These are phyloP conservation scores for Drosophila lutescens DNA, from an alignment of 2,888 invertebrate genomes.

Conservation along the genomic window DNA sequence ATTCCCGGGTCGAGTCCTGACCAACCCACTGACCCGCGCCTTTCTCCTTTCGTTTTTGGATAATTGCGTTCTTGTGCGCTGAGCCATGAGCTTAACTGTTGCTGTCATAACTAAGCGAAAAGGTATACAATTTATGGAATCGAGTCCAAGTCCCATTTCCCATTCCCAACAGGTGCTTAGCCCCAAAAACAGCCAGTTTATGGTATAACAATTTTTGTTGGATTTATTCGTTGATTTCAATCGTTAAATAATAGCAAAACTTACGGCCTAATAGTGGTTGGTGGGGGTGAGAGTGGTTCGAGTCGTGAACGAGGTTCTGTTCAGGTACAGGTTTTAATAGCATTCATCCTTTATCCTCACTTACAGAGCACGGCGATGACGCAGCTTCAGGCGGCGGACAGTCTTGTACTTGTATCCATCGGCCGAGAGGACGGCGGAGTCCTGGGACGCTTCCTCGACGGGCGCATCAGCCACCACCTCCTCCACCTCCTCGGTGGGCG, in stretches of 20 bases:
- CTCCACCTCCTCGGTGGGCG: constrained; percentile 45
- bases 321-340: constrained; percentile 29
- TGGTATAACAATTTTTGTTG: constrained; percentile 72
- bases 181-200: constrained; percentile 4
- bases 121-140: constrained; percentile 80
- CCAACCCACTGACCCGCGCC: constrained; percentile 25
- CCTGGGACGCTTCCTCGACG: constrained; percentile 51
- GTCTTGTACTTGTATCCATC: constrained; percentile 77
- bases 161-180: constrained; percentile 48
- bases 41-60: constrained; percentile 62
- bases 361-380: constrained; percentile 75
- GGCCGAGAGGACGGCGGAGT: constrained; percentile 56
- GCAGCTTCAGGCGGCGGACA: constrained; percentile 72
- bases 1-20: constrained; percentile 15
- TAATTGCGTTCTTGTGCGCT: constrained; percentile 80
- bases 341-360: constrained; percentile 17
- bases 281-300: constrained; percentile 44
- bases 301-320: constrained; percentile 58
- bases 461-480: constrained; percentile 18
- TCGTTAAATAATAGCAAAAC: constrained; percentile 75
- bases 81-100: constrained; percentile 80
- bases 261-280: constrained; percentile 65
- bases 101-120: constrained; percentile 80
- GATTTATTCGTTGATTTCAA: constrained; percentile 76
- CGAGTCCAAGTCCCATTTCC: constrained; percentile 50